Base-by-base conservation (phyloP, 2,797 vertebrate species). In the Odontamblyopus lacepedii region DNA sequence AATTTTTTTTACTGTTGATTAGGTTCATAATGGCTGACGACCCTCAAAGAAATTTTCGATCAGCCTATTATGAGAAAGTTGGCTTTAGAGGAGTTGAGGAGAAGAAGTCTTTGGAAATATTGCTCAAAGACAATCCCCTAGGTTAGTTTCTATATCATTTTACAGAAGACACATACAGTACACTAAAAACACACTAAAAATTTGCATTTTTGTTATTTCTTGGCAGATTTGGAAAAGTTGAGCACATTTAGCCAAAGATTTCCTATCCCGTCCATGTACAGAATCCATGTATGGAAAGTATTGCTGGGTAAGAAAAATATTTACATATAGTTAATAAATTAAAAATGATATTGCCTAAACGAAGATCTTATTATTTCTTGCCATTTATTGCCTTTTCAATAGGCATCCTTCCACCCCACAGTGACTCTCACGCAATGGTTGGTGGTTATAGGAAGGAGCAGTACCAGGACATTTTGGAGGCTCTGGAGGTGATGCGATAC, bases 71-170 rank as follows among this genome's bases (percentile, higher is more conserved):
- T 83, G 98, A 99, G 79, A 99, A 99, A 80, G 95, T 99, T 74
- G 98, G 98, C 0, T 99, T 99, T 88, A 95, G 97, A 83, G 98
- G 98, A 64, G 98, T 99, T 75, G 98, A 99, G 87, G 98, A 99
- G 84, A 99, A 99, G 93, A 99, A 97, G 70, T 99, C 97, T 0
- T 87, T 99, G 79, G 98, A 99, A 91, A 98, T 99, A 63, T 93
- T 99, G 18, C 89, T 99, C 2, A 99, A 99, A 82, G 98, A 99
- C 80, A 96, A 96, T 75, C 95, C 95, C 0, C 89, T 98, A 51
- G 97, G 98, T 97, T 83, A 16, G 83, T 76, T 27, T 15, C 48
- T 6, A 2, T 7, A 16, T 27, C 35, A 64, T 23, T 15, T 3
- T 16, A 27, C 38, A 16, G 41, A 8, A 61, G 6, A 6, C 59